phyloP scores from a whole-genome alignment of 2,113 vertebrate genomes.

The Lota lota region DNA sequence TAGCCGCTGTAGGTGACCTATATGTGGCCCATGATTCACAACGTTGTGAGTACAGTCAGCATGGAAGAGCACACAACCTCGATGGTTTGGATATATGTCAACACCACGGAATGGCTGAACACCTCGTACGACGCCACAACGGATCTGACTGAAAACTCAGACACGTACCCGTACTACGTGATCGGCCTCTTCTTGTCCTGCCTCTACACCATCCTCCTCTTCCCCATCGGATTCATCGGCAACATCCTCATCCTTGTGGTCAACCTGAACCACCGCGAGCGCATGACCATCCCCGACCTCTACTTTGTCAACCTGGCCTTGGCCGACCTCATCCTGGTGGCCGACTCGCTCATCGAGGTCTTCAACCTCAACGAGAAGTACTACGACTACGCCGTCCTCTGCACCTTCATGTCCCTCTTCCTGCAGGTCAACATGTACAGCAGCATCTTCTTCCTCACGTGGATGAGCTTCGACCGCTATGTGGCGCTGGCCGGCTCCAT shows the following conservation, averaged over 20 bases:
- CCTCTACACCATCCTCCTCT: constrained; percentile 92
- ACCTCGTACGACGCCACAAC: constrained; percentile 61
- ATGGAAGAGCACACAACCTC: constrained; percentile 77
- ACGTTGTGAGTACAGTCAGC: constrained; percentile 49
- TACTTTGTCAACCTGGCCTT: constrained; percentile 94
- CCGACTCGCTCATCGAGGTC: constrained; percentile 95
- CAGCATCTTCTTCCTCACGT: constrained; percentile 98
- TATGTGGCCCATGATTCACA: constrained; percentile 46
- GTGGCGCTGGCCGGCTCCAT: constrained; percentile 87
- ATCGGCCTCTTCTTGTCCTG: constrained; percentile 92
- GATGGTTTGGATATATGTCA: constrained; percentile 68
- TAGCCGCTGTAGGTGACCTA: constrained; percentile 48
- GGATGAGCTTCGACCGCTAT: constrained; percentile 99
- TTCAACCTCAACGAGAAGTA: constrained; percentile 96
- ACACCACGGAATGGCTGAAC: constrained; percentile 71
- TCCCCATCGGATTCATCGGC: constrained; percentile 94
- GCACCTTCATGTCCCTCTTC: constrained; percentile 97
- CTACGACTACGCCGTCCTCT: constrained; percentile 91
- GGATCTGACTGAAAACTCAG: constrained; percentile 64
- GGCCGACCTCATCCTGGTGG: constrained; percentile 92
- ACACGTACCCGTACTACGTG: constrained; percentile 80
- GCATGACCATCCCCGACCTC: constrained; percentile 97
- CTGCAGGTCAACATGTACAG: constrained; percentile 99
- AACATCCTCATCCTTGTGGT: constrained; percentile 95
- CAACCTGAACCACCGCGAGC: constrained; percentile 91